A percentile compares a stretch with the other conserved stretches of the same genome.
Conservation (phyloP, 2,797 vertebrate genomes). For the Diceros bicornis region DNA sequence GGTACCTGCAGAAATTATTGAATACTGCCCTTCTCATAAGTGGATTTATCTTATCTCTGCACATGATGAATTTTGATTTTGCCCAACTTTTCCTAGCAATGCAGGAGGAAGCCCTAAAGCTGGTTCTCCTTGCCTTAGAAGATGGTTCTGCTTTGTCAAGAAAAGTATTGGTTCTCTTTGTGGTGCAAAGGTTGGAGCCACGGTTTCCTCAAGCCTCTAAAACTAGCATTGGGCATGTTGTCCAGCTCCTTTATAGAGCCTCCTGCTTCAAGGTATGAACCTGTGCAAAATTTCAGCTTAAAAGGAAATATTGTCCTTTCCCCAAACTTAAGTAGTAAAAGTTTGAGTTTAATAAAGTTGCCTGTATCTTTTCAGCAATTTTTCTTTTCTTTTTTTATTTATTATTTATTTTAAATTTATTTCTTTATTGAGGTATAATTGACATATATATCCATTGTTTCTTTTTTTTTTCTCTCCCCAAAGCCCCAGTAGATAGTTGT, state of each 20-base stretch:
- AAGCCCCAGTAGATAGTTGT: no score
- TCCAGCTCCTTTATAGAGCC: slow-evolving; percentile 99
- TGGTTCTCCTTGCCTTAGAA: slow-evolving; percentile 98
- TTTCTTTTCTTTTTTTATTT: background rate
- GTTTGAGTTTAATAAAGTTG: slow-evolving; percentile 30
- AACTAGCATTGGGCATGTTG: slow-evolving; percentile 99
- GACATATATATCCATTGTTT: no score
- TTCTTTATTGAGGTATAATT: no score
- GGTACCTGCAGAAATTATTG: slow-evolving; percentile 16
- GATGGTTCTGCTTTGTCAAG: slow-evolving; percentile 98
- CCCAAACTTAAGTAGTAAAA: slow-evolving; percentile 11
- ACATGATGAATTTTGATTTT: slow-evolving; percentile 41
- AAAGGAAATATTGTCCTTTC: background rate
- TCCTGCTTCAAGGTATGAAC: slow-evolving; percentile 98
- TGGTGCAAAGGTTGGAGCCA: slow-evolving; percentile 98
- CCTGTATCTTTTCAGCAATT: slow-evolving; percentile 17
- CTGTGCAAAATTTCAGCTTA: background rate
- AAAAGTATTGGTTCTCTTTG: slow-evolving; percentile 99
- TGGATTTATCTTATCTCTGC: background rate
- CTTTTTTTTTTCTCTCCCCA: no score
- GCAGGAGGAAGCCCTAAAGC: slow-evolving; percentile 99
- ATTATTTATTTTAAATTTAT: no score
- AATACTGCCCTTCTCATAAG: slow-evolving; percentile 48
- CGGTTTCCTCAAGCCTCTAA: slow-evolving; percentile 99
- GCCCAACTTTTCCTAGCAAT: slow-evolving; percentile 91